Conservation (phyloP, 2,888 invertebrate genomes). For the Zhuqinia jingwanae region DNA sequence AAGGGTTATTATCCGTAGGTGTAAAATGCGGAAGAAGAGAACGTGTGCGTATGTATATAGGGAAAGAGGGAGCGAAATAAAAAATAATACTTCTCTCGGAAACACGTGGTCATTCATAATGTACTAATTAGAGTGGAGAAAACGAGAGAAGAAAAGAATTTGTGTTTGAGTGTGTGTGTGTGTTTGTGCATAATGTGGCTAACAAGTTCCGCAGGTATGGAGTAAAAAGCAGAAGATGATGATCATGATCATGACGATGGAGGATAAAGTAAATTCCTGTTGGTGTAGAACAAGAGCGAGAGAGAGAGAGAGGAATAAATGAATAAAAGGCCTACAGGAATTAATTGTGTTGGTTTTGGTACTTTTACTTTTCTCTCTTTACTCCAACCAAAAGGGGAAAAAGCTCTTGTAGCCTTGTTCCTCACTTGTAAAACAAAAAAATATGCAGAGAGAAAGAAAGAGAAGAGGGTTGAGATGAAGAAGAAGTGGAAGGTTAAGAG, state of each 20-base stretch:
- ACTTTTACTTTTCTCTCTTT: too few species aligned
- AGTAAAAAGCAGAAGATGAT: neutral
- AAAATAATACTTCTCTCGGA: slow-evolving; percentile 27
- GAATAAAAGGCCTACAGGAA: slow-evolving; percentile 47
- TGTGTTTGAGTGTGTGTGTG: too few species aligned
- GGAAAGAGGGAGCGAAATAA: neutral
- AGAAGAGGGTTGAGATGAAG: neutral
- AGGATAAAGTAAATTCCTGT: slow-evolving; percentile 41
- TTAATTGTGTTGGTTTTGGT: slow-evolving; percentile 1
- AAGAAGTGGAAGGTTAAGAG: slow-evolving; percentile 2
- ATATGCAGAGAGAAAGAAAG: neutral
- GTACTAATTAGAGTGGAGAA: slow-evolving; percentile 49
- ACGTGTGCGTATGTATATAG: neutral
- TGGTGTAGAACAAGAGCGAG: neutral
- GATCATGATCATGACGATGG: too few species aligned
- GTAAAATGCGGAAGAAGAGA: slow-evolving; percentile 31
- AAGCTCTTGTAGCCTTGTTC: slow-evolving; percentile 17
- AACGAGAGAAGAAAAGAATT: neutral
- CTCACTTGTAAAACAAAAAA: slow-evolving; percentile 34
- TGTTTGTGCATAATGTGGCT: slow-evolving; percentile 18
- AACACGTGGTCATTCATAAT: slow-evolving; percentile 55
- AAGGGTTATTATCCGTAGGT: slow-evolving; percentile 5
- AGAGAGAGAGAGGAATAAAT: neutral
- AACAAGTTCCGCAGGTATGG: slow-evolving; percentile 31
- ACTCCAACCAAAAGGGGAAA: slow-evolving; percentile 1